Evolutionary conservation across 2,797 vertebrate genomes (phyloP), one percentile per base, ranked within the genome.

Genomic region (Pipistrellus pygmaeus): DNA sequence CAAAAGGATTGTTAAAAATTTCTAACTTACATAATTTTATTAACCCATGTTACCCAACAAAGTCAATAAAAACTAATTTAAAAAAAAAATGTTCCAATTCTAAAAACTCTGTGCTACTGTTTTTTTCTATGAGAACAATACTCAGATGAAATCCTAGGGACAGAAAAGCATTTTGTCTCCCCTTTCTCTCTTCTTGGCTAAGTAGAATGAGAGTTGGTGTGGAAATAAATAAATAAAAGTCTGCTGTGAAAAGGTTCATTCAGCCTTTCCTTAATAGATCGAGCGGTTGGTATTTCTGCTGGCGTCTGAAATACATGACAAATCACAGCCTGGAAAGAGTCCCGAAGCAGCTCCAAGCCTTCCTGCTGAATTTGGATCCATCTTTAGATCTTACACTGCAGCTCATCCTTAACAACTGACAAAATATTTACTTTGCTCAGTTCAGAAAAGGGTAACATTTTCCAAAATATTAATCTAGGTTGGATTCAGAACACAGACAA

Each of bases 391-490:
- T 98, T 96, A 97, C 95, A 97, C 97, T 96, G 97, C 97, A 98
- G 98, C 98, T 99, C 98, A 98, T 99, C 99, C 99, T 98, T 99
- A 98, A 99, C 99, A 99, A 99, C 99, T 99, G 98, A 98, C 98
- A 98, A 99, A 99, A 99, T 99, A 99, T 99, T 99, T 99, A 99
- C 98, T 98, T 97, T 95, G 98, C 98, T 98, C 96, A 51, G 98
- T 96, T 97, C 98, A 97, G 98, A 98, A 98, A 98, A 98, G 97
- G 97, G 92, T 88, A 98, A 98, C 97, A 98, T 98, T 98, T 98
- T 98, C 98, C 98, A 98, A 98, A 98, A 98, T 98, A 98, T 98
- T 98, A 98, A 98, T 98, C 97, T 96, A 97, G 98, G 96, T 97
- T 98, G 98, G 98, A 98, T 97, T 98, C 98, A 98, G 98, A 98